Evolutionary conservation across 2,888 invertebrate species (phyloP).

Genomic region (Brachyptera risi): DNA sequence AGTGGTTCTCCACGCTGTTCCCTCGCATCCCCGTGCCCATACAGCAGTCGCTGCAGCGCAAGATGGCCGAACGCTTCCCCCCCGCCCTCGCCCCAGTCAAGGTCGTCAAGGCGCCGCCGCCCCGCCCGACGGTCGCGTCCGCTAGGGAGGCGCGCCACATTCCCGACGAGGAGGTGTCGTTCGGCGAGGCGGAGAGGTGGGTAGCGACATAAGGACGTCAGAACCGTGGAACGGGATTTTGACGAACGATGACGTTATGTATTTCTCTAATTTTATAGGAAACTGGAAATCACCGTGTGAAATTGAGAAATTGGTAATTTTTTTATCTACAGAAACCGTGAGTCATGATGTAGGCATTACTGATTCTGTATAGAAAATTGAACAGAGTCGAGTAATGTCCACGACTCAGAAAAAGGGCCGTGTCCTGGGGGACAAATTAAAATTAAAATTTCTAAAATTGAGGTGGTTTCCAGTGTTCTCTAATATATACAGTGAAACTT

Average conservation of each 20-base stretch:
- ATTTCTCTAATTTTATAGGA: too few species aligned
- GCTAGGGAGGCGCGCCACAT: slow-evolving; percentile 39
- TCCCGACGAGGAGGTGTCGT: slow-evolving; percentile 45
- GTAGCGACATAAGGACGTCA: too few species aligned
- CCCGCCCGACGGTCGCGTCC: slow-evolving; percentile 37
- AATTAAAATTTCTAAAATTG: too few species aligned
- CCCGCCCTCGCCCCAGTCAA: slow-evolving; percentile 45
- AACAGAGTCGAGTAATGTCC: too few species aligned
- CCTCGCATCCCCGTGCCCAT: slow-evolving; percentile 98
- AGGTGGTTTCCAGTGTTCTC: too few species aligned
- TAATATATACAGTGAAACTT: too few species aligned
- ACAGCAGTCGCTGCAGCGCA: slow-evolving; percentile 83
- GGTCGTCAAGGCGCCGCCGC: slow-evolving; percentile 36
- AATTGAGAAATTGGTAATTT: background rate
- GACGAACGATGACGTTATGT: background rate
- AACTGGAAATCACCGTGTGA: background rate
- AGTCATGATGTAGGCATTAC: too few species aligned
- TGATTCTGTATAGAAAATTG: too few species aligned
- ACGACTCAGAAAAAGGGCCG: too few species aligned
- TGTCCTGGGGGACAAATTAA: too few species aligned
- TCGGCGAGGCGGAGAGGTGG: slow-evolving; percentile 45
- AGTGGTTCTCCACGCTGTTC: slow-evolving; percentile 98
- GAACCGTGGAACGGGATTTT: too few species aligned
- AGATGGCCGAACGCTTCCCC: slow-evolving; percentile 58
- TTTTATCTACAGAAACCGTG: background rate